Evolutionary conservation across 2,888 invertebrate genomes (phyloP).

Genomic region (Nemapogon koenigi): DNA sequence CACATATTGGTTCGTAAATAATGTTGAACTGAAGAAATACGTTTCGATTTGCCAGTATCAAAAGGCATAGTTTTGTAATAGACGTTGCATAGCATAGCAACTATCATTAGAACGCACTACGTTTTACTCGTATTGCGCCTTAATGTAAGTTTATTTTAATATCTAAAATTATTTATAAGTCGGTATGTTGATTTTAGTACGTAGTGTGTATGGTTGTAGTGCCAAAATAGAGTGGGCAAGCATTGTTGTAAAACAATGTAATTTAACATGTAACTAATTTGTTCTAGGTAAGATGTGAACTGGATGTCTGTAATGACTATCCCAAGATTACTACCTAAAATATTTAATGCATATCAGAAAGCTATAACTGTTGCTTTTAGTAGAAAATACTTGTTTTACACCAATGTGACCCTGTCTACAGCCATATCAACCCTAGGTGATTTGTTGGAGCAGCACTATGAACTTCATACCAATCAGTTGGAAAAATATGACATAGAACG

Average conservation of each 20-base stretch:
- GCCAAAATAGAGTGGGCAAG: too few species aligned
- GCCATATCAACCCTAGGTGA: conserved; percentile 81
- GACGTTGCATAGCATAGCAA: too few species aligned
- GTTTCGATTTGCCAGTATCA: too few species aligned
- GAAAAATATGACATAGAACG: conserved; percentile 65
- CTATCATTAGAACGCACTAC: too few species aligned
- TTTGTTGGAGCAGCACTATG: conserved; percentile 80
- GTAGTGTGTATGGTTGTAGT: not conserved
- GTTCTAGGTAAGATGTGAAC: conserved; percentile 27
- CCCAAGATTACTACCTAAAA: conserved; percentile 33
- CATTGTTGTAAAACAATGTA: conserved; percentile 2
- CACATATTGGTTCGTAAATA: too few species aligned
- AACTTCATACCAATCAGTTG: conserved; percentile 64
- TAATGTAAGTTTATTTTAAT: too few species aligned
- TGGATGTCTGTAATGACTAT: conserved; percentile 24
- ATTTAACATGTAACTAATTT: conserved; percentile 12
- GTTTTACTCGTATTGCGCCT: too few species aligned
- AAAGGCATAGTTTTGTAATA: too few species aligned
- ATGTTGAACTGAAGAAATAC: too few species aligned
- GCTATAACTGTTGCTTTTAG: conserved; percentile 53
- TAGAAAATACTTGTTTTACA: conserved; percentile 73
- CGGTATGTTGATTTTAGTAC: not conserved
- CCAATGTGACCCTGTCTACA: conserved; percentile 81
- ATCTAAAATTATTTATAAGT: too few species aligned
- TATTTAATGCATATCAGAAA: conserved; percentile 27